Evolutionary conservation across 2,797 vertebrate species (phyloP).

Genomic region (Sebastiscus albofasciatus): DNA sequence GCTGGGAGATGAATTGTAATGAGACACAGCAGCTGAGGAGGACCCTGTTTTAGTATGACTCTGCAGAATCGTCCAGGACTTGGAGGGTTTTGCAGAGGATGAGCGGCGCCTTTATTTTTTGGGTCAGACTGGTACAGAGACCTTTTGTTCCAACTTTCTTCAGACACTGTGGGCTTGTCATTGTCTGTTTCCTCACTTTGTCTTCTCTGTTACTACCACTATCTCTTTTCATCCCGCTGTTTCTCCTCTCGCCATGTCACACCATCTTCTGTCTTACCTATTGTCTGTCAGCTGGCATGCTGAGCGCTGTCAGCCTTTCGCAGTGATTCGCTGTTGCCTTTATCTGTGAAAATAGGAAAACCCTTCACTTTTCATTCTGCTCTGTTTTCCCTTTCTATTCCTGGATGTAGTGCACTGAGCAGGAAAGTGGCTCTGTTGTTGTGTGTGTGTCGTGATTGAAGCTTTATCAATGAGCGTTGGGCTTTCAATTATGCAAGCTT

Average conservation of each 20-base stretch:
- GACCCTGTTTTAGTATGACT: slow-evolving; percentile 69
- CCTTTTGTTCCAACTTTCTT: slow-evolving; percentile 60
- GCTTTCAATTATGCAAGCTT: slow-evolving; percentile 23
- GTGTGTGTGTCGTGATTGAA: not conserved
- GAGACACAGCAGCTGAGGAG: slow-evolving; percentile 57
- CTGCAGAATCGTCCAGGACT: slow-evolving; percentile 65
- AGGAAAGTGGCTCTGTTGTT: not conserved
- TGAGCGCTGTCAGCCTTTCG: slow-evolving; percentile 44
- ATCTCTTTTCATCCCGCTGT: slow-evolving; percentile 44
- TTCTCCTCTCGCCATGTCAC: slow-evolving; percentile 37
- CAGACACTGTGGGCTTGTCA: slow-evolving; percentile 53
- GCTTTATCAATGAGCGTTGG: slow-evolving; percentile 21
- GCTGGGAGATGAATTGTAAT: slow-evolving; percentile 44
- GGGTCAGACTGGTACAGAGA: slow-evolving; percentile 63
- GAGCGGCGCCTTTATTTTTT: slow-evolving; percentile 50
- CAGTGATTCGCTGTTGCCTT: slow-evolving; percentile 29
- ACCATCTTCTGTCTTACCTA: slow-evolving; percentile 47
- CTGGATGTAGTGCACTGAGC: not conserved
- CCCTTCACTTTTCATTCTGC: slow-evolving; percentile 37
- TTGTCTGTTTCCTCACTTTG: slow-evolving; percentile 44
- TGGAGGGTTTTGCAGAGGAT: slow-evolving; percentile 23
- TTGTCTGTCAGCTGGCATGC: slow-evolving; percentile 57
- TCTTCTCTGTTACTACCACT: slow-evolving; percentile 11
- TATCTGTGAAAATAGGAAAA: slow-evolving; percentile 50
- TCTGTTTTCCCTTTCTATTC: not conserved